Evolutionary conservation across 2,797 vertebrate species (phyloP).

Genomic region (Sebastes taczanowskii): DNA sequence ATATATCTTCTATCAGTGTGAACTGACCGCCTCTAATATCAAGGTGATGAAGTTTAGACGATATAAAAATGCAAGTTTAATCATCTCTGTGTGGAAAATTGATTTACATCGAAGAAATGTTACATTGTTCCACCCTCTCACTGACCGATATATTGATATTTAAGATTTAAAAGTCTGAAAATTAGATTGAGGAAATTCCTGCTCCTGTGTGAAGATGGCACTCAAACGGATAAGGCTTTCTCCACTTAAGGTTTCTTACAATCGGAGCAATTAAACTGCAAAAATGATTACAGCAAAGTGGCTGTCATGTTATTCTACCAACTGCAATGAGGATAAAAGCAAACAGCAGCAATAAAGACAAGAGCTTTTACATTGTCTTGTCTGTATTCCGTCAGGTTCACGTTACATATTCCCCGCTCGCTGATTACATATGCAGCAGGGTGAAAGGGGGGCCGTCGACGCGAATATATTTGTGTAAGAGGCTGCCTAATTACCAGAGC

Average conservation of each 20-base stretch:
- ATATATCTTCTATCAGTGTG: background rate
- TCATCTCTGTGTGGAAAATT: background rate
- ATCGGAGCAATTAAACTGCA: background rate
- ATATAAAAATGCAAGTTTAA: background rate
- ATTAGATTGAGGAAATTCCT: conserved; percentile 7
- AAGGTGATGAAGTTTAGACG: background rate
- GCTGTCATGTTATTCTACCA: conserved; percentile 6
- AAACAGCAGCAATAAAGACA: conserved; percentile 32
- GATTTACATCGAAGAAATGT: background rate
- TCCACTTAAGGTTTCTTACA: background rate
- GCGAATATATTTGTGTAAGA: conserved; percentile 80
- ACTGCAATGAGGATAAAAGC: conserved; percentile 33
- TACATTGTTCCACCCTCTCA: background rate
- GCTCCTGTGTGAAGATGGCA: background rate
- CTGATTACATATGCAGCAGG: conserved; percentile 73
- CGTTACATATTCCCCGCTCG: conserved; percentile 56
- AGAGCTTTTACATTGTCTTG: conserved; percentile 42
- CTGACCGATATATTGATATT: background rate
- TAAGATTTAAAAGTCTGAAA: background rate
- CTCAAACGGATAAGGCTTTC: background rate
- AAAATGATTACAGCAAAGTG: conserved; percentile 12
- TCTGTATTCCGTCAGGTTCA: conserved; percentile 61
- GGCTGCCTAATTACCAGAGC: conserved; percentile 88
- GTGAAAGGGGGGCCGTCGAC: conserved; percentile 57
- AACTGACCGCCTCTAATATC: background rate